Base-by-base conservation (phyloP, 1,140 invertebrate genomes). In the Pseudomyrmex sp. region DNA sequence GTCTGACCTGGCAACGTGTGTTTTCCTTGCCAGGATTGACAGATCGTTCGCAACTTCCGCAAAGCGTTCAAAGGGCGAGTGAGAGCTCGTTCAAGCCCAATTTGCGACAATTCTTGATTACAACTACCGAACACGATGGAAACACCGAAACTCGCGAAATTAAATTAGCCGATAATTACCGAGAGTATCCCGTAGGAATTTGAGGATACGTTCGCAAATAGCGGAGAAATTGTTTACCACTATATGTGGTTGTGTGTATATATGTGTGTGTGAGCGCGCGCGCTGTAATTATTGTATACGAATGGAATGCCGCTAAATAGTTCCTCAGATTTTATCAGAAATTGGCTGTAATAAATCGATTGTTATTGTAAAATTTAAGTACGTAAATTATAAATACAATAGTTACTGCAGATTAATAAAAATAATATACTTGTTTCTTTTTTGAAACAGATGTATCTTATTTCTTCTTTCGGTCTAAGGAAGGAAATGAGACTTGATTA, bases 41-140 rank as follows among this genome's bases (percentile, higher is more conserved):
- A 70, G 66, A 2, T 15, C 35, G 26, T 52, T 79, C 35, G 76
- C n/a, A 80, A 72, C 66, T 80, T 80, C 23, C 76, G 66, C 65
- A 13, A 35, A 72, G 44, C 26, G 54, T 72, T 80, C 76, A 80
- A 80, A 72, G 44, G 54, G 5, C 56, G n/a, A 35, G 4, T 65
- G 66, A 79, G 69, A 59, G 35, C 54, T 70, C 54, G 52, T 50
- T 70, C 76, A 46, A 48, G 66, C 44, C 48, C 76, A 35, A 80
- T 72, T 80, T 59, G 46, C 76, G 54, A 80, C 66, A 70, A 79
- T 80, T 72, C 65, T 80, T 72, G 76, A 80, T 80, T 58, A 58
- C 75, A 23, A 69, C 65, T 26, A 59, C 20, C 44, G 54, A n/a
- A 50, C 7, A 65, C 20, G 58, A 23, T n/a, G 35, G 58, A 26